Base-by-base conservation (phyloP, 1,140 invertebrate species). In the Coenobita brevimanus region DNA sequence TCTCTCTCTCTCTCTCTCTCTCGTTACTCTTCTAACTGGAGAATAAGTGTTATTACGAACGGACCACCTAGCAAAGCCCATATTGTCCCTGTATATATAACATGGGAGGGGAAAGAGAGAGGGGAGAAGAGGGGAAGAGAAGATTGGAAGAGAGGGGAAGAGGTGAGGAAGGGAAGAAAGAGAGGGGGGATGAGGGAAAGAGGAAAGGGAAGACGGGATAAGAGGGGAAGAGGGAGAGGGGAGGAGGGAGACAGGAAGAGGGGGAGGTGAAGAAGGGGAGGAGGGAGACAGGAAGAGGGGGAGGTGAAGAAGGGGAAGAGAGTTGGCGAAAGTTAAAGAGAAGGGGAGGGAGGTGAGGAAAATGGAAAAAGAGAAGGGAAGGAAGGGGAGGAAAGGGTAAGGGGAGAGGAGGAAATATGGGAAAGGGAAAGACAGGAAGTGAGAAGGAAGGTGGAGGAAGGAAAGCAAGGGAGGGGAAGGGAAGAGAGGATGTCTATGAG, bases 1-100 rank as follows among this genome's bases (percentile, higher is more conserved):
- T 67, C 64, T 67, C 17, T 67, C 62, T 67, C 62, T 67, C 62
- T 67, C 62, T 67, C 62, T 67, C 62, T 67, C 62, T 67, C 62
- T 67, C 62, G 27, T 33, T 67, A 24, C 36, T 33, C 36, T 33
- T 67, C 62, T 67, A 24, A 21, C 8, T 6, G 15, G 13, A n/a
- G 57, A 4, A 62, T 17, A n/a, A 57, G 54, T 13, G 27, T 62
- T 2, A 62, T 24, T 17, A 62, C 2, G 57, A 62, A 62, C 17
- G 27, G 57, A 1, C 1, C 21, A 62, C n/a, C n/a, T n/a, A n/a
- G n/a, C n/a, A n/a, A n/a, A n/a, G n/a, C n/a, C n/a, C n/a, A n/a
- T n/a, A n/a, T n/a, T n/a, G n/a, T n/a, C n/a, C n/a, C n/a, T n/a
- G 17, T 50, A 50, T 6, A 50, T 15, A 30, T 1, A 30, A 27